phyloP scores from a whole-genome alignment of 2,113 vertebrate species.

The Eretmochelys imbricata region DNA sequence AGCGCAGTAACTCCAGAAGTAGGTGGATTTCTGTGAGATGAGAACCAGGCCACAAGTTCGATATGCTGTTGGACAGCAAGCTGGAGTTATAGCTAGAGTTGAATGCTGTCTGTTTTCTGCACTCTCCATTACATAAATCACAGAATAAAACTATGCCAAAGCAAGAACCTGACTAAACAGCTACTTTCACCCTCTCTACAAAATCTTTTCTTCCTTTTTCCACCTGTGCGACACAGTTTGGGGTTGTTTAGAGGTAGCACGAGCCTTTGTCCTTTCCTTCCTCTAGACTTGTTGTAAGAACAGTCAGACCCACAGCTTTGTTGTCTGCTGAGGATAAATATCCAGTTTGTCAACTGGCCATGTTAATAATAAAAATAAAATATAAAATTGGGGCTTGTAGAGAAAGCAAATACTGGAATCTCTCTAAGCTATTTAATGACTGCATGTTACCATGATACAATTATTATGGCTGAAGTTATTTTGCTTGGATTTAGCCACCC shows the following conservation, averaged over 20 bases:
- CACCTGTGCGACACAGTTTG: not conserved
- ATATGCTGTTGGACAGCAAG: not conserved
- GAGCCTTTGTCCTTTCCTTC: not conserved
- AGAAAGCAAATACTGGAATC: not conserved
- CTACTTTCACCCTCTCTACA: not conserved
- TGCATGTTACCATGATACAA: constrained; percentile 3
- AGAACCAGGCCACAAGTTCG: rapidly evolving
- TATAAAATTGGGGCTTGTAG: not conserved
- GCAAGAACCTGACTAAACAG: not conserved
- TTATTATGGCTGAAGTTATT: constrained; percentile 24
- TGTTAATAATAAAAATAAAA: not conserved
- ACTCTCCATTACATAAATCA: not conserved
- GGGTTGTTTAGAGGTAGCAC: not conserved
- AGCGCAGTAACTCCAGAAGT: too few species aligned
- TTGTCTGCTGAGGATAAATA: not conserved
- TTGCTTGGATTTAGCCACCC: constrained; percentile 39
- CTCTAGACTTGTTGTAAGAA: not conserved
- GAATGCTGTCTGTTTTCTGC: not conserved
- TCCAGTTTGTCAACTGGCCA: not conserved
- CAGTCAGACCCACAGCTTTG: not conserved
- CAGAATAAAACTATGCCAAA: not conserved
- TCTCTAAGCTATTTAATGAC: not conserved
- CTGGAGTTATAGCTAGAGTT: not conserved
- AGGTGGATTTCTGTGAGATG: not conserved
- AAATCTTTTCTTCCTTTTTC: not conserved